Evolutionary conservation across 2,797 vertebrate species (phyloP).

Genomic region (Sebastes hubbsi): DNA sequence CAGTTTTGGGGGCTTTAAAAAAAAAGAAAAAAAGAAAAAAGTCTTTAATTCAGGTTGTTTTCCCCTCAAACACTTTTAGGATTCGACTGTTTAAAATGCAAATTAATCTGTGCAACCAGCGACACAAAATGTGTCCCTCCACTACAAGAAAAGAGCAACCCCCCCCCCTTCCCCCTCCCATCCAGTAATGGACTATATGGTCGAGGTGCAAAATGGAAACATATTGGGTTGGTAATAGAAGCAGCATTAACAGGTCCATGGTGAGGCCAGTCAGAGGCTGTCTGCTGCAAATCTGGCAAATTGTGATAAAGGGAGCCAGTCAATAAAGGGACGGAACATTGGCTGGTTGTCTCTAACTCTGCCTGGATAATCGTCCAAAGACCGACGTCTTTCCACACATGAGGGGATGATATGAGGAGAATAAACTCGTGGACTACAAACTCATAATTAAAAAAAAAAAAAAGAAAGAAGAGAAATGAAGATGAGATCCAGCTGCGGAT

Average conservation of each 20-base stretch:
- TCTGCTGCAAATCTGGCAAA: slow-evolving; percentile 75
- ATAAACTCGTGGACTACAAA: slow-evolving; percentile 58
- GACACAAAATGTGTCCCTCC: slow-evolving; percentile 16
- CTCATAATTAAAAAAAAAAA: not conserved
- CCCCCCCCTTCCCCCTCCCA: not conserved
- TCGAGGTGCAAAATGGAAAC: slow-evolving; percentile 57
- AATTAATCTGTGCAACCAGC: slow-evolving; percentile 16
- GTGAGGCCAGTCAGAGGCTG: slow-evolving; percentile 63
- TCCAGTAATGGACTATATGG: slow-evolving; percentile 46
- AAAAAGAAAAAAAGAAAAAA: not conserved
- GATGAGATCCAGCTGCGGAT: not conserved
- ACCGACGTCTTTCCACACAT: slow-evolving; percentile 69
- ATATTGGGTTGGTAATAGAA: slow-evolving; percentile 50
- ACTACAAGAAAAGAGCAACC: not conserved
- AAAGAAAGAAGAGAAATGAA: no score
- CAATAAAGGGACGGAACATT: slow-evolving; percentile 77
- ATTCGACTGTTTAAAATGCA: slow-evolving; percentile 18
- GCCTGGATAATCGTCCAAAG: slow-evolving; percentile 61
- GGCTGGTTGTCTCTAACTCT: slow-evolving; percentile 64
- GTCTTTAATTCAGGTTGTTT: not conserved
- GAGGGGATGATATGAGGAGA: slow-evolving; percentile 64
- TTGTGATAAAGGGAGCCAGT: slow-evolving; percentile 76
- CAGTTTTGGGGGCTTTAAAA: not conserved
- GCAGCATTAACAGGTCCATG: slow-evolving; percentile 66
- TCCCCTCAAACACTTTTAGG: not conserved